phyloP scores from a whole-genome alignment of 2,888 invertebrate species.

The Lasioglossum marginatum region DNA sequence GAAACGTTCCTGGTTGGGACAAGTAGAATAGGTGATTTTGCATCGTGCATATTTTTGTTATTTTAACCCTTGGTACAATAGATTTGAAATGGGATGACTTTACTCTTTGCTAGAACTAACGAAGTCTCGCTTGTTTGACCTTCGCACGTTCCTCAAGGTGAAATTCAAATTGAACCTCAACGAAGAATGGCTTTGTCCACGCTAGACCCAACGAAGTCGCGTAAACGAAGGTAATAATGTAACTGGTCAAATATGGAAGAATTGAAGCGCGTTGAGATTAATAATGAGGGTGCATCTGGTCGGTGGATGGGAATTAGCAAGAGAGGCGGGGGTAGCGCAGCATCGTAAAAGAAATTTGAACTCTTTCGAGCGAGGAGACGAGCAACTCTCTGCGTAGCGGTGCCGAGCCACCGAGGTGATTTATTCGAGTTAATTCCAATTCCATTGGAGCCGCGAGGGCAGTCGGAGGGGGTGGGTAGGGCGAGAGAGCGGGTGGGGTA shows the following conservation, averaged over 20 bases:
- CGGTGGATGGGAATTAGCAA: conserved; percentile 10
- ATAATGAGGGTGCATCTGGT: neutral
- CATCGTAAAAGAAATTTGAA: conserved; percentile 80
- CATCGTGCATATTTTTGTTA: neutral
- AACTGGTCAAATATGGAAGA: neutral
- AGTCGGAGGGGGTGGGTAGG: conserved; percentile 64
- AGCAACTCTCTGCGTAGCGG: conserved; percentile 72
- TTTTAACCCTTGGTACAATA: neutral
- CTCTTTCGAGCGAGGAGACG: conserved; percentile 72
- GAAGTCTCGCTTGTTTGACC: neutral
- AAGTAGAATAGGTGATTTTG: neutral
- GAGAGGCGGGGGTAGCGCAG: conserved; percentile 63
- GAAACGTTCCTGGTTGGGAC: neutral
- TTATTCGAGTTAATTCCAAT: conserved; percentile 85
- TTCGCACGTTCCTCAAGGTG: neutral
- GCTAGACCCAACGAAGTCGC: too few species aligned
- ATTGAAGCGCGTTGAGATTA: neutral
- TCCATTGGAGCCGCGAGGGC: conserved; percentile 83
- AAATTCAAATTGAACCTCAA: neutral
- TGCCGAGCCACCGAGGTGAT: conserved; percentile 80
- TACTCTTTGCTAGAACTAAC: neutral
- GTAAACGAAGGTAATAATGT: neutral
- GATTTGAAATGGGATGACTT: too few species aligned
- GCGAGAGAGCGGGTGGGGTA: conserved; percentile 65
- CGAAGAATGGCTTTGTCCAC: too few species aligned